These are phyloP conservation scores for Muscicapa striata DNA, from an alignment of 2,797 vertebrate species.

Conservation along the genomic window DNA sequence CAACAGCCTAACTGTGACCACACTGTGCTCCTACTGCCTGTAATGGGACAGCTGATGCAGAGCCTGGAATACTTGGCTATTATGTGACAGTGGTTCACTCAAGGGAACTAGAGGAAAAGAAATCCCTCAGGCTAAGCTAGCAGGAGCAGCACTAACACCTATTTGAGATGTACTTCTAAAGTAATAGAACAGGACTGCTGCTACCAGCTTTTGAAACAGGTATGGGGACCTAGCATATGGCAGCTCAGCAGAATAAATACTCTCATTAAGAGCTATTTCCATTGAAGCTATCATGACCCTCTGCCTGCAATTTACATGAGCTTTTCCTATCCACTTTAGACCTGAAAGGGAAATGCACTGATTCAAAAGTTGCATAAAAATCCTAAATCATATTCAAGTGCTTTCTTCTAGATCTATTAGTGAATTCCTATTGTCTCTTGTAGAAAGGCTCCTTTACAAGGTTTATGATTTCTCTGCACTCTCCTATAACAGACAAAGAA, in stretches of 20 bases:
- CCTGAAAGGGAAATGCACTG: conserved; percentile 21
- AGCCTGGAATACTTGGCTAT: background rate
- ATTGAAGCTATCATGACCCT: conserved; percentile 56
- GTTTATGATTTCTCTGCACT: background rate
- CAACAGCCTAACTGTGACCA: background rate
- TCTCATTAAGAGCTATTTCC: conserved; percentile 54
- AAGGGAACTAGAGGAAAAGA: background rate
- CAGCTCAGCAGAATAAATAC: conserved; percentile 35
- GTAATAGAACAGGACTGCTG: background rate
- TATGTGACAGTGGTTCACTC: background rate
- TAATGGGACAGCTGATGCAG: background rate
- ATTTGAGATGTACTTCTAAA: conserved; percentile 14
- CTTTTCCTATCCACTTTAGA: conserved; percentile 25
- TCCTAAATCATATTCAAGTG: conserved; percentile 1
- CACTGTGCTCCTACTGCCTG: background rate
- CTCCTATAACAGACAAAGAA: background rate
- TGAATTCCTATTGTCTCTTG: background rate
- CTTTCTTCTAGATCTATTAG: conserved; percentile 13
- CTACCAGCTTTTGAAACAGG: conserved; percentile 32
- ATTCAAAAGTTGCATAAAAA: conserved; percentile 11
- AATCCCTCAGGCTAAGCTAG: background rate
- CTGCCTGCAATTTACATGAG: conserved; percentile 55
- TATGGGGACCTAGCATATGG: background rate
- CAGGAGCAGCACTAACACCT: background rate
- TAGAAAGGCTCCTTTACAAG: background rate